Evolutionary conservation across 1,140 invertebrate genomes (phyloP), one percentile per base, ranked within the genome.

Genomic region (Cherax destructor): DNA sequence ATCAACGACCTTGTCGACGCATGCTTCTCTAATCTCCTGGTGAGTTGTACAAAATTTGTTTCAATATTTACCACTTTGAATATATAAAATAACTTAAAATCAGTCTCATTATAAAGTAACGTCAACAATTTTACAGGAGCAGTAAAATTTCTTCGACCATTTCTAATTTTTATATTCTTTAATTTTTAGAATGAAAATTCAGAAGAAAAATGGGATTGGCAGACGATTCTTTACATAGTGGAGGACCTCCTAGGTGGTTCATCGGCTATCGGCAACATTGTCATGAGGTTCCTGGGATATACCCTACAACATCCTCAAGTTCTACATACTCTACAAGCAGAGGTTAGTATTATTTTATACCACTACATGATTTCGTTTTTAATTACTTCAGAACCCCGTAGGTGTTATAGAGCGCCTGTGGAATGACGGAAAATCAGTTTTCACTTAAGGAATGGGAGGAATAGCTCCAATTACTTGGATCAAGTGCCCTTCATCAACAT

Each of bases 221-320:
- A 92, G 61, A 92, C 85, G 49, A 92, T 93, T 78, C 87, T 93
- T 50, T 93, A 92, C 84, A 93, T 93, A 77, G 83, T 94, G 24
- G 94, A 94, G 87, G 93, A 94, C 93, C 97, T 99, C 92, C 95
- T 98, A 10, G 98, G 98, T 0, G 98, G 98, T 2, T 97, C 98
- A 94, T 97, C 97, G 0, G 98, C 98, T 0, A 96, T 98, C 47
- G 97, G 97, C 0, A 98, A 98, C 94, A 94, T 98, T 3, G 95
- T 98, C 6, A 96, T 98, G 95, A 95, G 98, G 72, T 95, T 96
- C 6, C 93, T 98, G 2, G 96, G 83, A 21, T 86, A 89, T 77
- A 78, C 98, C 13, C 97, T 96, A 0, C 95, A 96, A 59, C 93
- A 95, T 78, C 94, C 94, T 4, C 94, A 95, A 77, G 96, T 96